A percentile compares a stretch with the other conserved stretches of the same genome.
These are phyloP conservation scores for Ceraclea dissimilis DNA, from an alignment of 2,888 invertebrate species.

Conservation along the genomic window DNA sequence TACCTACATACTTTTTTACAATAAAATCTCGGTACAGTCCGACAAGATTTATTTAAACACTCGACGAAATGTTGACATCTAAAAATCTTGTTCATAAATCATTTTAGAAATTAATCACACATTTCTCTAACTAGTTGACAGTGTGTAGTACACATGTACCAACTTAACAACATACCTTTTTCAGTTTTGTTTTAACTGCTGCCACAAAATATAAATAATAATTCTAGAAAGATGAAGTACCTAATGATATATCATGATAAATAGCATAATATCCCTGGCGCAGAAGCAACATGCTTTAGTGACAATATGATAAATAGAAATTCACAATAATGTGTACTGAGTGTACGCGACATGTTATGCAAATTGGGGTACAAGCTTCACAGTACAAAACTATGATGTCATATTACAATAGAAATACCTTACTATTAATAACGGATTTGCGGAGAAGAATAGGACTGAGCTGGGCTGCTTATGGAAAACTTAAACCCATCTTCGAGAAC, in stretches of 20 bases:
- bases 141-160: no score
- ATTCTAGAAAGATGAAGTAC: neutral
- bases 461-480: no score
- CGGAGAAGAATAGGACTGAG: no score
- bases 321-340: neutral
- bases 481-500: no score
- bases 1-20: no score
- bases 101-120: neutral
- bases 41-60: neutral
- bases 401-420: no score
- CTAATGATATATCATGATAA: no score
- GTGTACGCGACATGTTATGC: neutral
- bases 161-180: neutral
- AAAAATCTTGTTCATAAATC: neutral
- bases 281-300: neutral
- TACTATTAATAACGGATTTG: no score
- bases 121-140: neutral
- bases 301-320: constrained; percentile 1
- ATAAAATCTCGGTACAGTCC: no score
- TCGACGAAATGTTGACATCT: neutral
- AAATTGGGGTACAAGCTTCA: neutral
- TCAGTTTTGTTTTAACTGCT: neutral
- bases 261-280: neutral
- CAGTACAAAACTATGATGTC: no score
- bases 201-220: neutral